Evolutionary conservation across 2,797 vertebrate species (phyloP), one percentile per base, ranked within the genome.

Genomic region (Falco naumanni): DNA sequence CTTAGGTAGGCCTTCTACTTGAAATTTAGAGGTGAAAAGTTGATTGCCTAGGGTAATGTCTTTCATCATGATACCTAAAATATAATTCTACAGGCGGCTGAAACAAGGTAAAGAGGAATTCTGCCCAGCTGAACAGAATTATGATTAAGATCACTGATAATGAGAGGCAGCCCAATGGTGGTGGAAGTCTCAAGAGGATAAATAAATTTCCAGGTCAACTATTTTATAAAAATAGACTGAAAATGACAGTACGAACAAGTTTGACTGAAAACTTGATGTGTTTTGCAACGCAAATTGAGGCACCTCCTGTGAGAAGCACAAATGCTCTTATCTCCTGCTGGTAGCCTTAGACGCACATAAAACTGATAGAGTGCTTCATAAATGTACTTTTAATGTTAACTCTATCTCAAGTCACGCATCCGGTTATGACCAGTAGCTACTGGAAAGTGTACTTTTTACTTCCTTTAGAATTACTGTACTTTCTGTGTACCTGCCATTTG

Each of bases 281-380:
- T 51, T 89, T 65, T 87, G 77, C 34, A 61, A 60, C 0, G 4
- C 60, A 80, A 86, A 77, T 34, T 29, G 56, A 84, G 78, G 65
- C 39, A 83, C 17, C 71, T 68, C 51, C 56, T 76, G 10, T 16
- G 65, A 83, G 72, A 75, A 74, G 45, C 34, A 63, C 43, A 74
- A 59, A 74, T n/a, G 34, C 16, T 88, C 26, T 77, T 65, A 63
- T 5, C 6, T 47, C 60, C 50, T 71, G 48, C 39, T 75, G 53
- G 45, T n/a, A n/a, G n/a, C 66, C 34, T 51, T 29, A 54, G 71
- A 34, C 33, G 41, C 53, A 11, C 5, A n/a, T 25, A 34, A 48
- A 83, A 47, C 48, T 13, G 47, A 37, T 3, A 0, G 11, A 65
- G 24, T 10, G 39, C 37, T 83, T 56, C 1, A 0, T 34, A 47